Evolutionary conservation across 2,113 vertebrate species (phyloP).

Genomic region (Vulpes lagopus): DNA sequence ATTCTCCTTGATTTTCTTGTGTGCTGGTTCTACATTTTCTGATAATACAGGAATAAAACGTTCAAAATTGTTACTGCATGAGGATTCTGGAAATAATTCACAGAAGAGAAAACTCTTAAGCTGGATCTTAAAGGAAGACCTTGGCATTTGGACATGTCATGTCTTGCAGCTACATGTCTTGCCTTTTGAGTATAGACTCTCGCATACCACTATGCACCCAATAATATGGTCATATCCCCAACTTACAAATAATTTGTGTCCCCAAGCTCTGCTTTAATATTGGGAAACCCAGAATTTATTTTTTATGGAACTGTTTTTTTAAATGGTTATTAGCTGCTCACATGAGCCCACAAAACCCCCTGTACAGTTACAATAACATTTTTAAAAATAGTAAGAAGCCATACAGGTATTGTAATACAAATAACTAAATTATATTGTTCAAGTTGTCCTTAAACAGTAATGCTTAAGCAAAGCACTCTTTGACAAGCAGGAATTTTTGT

Average conservation of each 20-base stretch:
- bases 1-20: background rate
- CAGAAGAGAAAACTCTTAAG: background rate
- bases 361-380: background rate
- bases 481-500: background rate
- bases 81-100: slow-evolving; percentile 16
- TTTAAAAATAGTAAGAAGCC: background rate
- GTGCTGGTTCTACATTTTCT: background rate
- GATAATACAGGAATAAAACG: background rate
- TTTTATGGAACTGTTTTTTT: background rate
- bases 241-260: background rate
- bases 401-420: background rate
- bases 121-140: background rate
- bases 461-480: background rate
- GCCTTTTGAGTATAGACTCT: background rate
- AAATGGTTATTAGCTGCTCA: background rate
- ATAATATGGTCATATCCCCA: background rate
- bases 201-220: background rate
- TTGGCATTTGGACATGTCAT: background rate
- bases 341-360: background rate
- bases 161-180: background rate
- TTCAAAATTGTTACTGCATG: background rate
- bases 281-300: slow-evolving; percentile 3
- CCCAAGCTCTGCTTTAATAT: background rate
- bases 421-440: background rate
- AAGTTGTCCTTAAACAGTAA: background rate